Percentiles rank a stretch among this genome's conserved stretches.
Conservation (phyloP, 2,888 invertebrate species). For the Syrphus vitripennis region DNA sequence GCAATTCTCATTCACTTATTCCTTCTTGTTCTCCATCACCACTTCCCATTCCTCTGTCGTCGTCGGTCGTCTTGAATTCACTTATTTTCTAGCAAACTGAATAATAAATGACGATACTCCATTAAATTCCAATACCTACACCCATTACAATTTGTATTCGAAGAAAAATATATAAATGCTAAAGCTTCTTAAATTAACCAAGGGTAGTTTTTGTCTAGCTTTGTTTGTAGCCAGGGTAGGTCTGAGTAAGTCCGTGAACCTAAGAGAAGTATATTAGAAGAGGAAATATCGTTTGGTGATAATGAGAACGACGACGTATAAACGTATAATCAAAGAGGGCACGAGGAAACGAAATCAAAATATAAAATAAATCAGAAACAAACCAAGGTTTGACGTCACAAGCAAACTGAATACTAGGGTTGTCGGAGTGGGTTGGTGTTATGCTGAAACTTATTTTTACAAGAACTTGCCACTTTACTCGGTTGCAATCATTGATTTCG, state of each 20-base stretch:
- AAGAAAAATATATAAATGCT: slow-evolving; percentile 27
- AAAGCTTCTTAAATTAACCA: slow-evolving; percentile 47
- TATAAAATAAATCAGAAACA: slow-evolving; percentile 66
- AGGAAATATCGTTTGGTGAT: slow-evolving; percentile 31
- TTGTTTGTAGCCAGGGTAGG: neutral
- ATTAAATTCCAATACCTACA: slow-evolving; percentile 53
- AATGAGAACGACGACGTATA: slow-evolving; percentile 35
- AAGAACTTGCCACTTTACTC: too few species aligned
- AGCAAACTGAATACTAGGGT: neutral
- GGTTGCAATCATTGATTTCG: neutral
- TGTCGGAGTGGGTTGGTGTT: neutral
- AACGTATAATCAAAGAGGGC: neutral
- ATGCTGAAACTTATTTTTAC: too few species aligned
- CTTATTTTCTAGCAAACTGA: slow-evolving; percentile 17
- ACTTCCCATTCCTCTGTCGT: neutral
- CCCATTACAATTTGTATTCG: slow-evolving; percentile 63
- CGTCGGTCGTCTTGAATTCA: neutral
- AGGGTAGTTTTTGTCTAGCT: slow-evolving; percentile 13
- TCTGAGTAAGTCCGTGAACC: neutral
- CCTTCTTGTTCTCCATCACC: too few species aligned
- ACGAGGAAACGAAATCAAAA: slow-evolving; percentile 25
- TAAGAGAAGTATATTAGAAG: neutral
- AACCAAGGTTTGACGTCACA: neutral
- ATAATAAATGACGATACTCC: slow-evolving; percentile 59
- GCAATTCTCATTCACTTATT: neutral